Conservation (phyloP, 2,888 invertebrate species). For the Thera britannica region DNA sequence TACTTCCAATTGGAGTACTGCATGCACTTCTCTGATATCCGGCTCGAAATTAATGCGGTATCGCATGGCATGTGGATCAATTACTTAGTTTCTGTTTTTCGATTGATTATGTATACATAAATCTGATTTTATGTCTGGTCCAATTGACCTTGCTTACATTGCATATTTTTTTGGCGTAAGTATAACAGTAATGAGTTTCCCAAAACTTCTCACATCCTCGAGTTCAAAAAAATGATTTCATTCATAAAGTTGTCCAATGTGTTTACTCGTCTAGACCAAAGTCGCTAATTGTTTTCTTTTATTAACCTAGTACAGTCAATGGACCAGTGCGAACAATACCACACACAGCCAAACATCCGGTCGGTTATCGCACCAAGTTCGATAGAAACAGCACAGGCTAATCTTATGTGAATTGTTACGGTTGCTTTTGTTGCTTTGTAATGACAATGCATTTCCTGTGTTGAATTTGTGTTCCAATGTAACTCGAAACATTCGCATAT, state of each 20-base stretch:
- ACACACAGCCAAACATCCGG: constrained; percentile 78
- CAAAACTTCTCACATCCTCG: not conserved
- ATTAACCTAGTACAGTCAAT: constrained; percentile 46
- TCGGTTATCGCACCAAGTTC: constrained; percentile 69
- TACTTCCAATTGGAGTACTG: constrained; percentile 21
- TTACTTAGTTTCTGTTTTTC: not conserved
- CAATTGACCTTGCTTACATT: not conserved
- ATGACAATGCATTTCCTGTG: constrained; percentile 36
- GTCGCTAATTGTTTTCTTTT: constrained; percentile 39
- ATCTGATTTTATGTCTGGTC: not conserved
- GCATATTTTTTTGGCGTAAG: not conserved
- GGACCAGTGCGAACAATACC: constrained; percentile 67
- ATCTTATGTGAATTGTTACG: constrained; percentile 63
- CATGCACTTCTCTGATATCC: constrained; percentile 22
- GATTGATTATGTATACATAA: not conserved
- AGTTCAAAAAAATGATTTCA: constrained; percentile 3
- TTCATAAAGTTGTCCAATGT: constrained; percentile 18
- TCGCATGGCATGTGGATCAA: constrained; percentile 2
- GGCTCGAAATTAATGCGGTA: constrained; percentile 11
- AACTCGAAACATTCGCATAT: constrained; percentile 26
- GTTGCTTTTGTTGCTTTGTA: constrained; percentile 51
- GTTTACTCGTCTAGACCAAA: constrained; percentile 36
- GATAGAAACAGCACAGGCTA: constrained; percentile 60
- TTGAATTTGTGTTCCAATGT: constrained; percentile 30
- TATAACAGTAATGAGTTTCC: not conserved